These are phyloP conservation scores for Cephus rjabovi DNA, from an alignment of 2,888 invertebrate genomes.

Conservation along the genomic window DNA sequence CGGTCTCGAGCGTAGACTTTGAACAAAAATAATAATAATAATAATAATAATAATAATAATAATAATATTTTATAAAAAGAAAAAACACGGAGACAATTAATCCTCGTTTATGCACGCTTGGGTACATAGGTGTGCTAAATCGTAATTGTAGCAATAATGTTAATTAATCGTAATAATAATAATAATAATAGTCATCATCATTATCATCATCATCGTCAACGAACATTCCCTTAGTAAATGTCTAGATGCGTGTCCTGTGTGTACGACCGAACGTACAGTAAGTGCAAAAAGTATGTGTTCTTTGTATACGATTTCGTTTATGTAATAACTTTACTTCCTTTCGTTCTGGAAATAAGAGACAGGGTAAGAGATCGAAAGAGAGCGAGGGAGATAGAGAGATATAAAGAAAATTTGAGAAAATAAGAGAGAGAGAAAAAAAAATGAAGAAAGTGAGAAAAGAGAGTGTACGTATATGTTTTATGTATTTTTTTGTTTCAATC, in stretches of 20 bases:
- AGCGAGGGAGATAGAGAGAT: too few species aligned
- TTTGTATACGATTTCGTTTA: not conserved
- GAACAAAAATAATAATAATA: not conserved
- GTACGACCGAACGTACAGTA: not conserved
- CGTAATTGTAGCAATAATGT: not conserved
- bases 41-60: too few species aligned
- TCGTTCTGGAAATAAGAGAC: not conserved
- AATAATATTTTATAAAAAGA: not conserved
- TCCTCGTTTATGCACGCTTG: constrained; percentile 1
- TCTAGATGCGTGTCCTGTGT: not conserved
- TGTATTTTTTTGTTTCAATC: not conserved
- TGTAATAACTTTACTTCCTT: not conserved
- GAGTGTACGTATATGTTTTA: not conserved
- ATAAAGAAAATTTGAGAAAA: not conserved
- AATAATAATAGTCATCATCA: constrained; percentile 11
- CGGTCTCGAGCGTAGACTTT: constrained; percentile 50
- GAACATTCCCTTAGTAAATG: not conserved
- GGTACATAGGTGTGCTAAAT: not conserved
- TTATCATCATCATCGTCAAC: constrained; percentile 22
- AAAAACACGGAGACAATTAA: constrained; percentile 2
- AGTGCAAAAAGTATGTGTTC: not conserved
- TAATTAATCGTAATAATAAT: not conserved
- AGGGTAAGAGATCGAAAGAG: not conserved
- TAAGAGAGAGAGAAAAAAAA: not conserved
- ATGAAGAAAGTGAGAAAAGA: not conserved